Evolutionary conservation across 2,888 invertebrate genomes (phyloP).

Genomic region (Hemicrepidius hirtus): DNA sequence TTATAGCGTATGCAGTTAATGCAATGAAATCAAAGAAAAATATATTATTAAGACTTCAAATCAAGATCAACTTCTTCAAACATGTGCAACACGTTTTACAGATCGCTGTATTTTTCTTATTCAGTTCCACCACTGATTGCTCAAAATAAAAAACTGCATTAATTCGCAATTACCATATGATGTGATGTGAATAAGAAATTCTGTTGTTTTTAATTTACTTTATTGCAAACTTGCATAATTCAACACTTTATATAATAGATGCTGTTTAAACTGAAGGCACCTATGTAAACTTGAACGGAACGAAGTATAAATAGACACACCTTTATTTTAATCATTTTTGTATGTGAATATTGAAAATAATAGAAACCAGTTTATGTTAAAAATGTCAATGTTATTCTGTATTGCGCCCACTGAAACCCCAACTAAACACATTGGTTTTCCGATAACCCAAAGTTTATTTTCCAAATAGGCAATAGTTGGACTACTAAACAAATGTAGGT

Average conservation of each 20-base stretch:
- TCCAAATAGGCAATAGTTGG: no score
- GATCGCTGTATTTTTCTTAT: conserved; percentile 16
- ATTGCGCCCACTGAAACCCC: no score
- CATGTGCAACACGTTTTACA: conserved; percentile 24
- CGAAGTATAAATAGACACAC: no score
- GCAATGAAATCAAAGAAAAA: conserved; percentile 6
- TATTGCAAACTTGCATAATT: conserved; percentile 5
- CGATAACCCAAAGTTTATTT: no score
- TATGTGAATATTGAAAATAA: no score
- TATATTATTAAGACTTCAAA: conserved; percentile 25
- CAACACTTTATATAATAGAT: background rate
- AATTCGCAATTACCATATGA: conserved; percentile 21
- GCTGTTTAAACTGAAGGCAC: no score
- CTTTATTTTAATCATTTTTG: no score
- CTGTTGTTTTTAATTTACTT: background rate
- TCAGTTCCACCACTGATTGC: conserved; percentile 12
- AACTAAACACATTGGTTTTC: no score
- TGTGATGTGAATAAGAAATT: conserved; percentile 5
- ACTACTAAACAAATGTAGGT: no score
- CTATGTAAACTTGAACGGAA: no score
- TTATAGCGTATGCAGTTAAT: conserved; percentile 7
- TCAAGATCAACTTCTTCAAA: conserved; percentile 28
- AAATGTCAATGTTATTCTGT: no score
- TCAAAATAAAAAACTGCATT: conserved; percentile 3
- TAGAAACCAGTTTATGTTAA: no score